Percentiles rank a stretch among this genome's conserved stretches.
These are phyloP conservation scores for Mesaphorura yosii DNA, from an alignment of 1,140 invertebrate genomes.

Conservation along the genomic window DNA sequence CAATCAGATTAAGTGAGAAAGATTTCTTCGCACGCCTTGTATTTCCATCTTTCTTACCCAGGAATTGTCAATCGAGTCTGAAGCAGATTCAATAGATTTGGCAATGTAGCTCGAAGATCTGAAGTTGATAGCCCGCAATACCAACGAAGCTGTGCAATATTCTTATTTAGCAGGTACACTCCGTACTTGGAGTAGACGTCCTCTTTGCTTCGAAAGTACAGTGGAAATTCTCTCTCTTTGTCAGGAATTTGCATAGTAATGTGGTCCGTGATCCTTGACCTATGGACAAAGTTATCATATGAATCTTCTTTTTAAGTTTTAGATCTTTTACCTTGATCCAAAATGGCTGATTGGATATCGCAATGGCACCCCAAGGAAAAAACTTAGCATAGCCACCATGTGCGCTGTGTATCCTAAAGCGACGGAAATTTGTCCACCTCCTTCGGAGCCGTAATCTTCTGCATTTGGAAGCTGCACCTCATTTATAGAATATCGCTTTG, in stretches of 20 bases:
- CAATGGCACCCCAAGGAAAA: slow-evolving; percentile 65
- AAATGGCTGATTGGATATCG: slow-evolving; percentile 63
- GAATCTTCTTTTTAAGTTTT: no score
- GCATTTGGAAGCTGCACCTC: slow-evolving; percentile 62
- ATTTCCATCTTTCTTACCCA: slow-evolving; percentile 15
- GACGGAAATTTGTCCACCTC: slow-evolving; percentile 54
- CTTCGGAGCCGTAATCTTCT: slow-evolving; percentile 49
- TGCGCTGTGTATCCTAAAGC: slow-evolving; percentile 71
- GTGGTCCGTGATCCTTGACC: slow-evolving; percentile 57
- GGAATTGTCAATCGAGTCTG: slow-evolving; percentile 23
- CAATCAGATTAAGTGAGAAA: background rate
- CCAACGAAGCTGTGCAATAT: slow-evolving; percentile 68
- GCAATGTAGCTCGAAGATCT: slow-evolving; percentile 59
- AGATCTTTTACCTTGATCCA: no score
- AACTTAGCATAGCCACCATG: slow-evolving; percentile 62
- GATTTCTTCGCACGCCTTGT: background rate
- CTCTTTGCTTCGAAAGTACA: slow-evolving; percentile 61
- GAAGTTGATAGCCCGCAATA: slow-evolving; percentile 54
- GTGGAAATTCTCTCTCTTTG: slow-evolving; percentile 66
- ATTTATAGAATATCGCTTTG: slow-evolving; percentile 47
- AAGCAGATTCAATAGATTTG: slow-evolving; percentile 55
- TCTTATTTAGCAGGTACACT: slow-evolving; percentile 76
- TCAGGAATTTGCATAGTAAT: slow-evolving; percentile 57
- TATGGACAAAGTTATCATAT: no score
- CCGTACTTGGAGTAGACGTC: slow-evolving; percentile 65